Evolutionary conservation across 1,140 invertebrate genomes (phyloP).

Genomic region (Ips typographus): DNA sequence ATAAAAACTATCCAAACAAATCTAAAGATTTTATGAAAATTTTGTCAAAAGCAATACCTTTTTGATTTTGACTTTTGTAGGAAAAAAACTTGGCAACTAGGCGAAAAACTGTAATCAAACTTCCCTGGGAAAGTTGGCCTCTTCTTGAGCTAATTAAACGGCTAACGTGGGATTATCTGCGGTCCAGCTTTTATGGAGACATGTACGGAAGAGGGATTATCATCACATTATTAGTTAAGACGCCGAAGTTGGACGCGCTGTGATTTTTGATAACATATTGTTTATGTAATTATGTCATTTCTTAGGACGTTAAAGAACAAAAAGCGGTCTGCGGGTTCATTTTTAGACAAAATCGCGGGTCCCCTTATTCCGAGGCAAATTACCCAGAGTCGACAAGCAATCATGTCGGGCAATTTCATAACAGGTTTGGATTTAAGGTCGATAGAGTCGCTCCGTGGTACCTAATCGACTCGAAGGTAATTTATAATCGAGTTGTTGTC

Average conservation of each 20-base stretch:
- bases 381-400: slow-evolving; percentile 45
- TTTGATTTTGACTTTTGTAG: background rate
- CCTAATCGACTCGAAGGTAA: slow-evolving; percentile 48
- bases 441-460: slow-evolving; percentile 43
- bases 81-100: slow-evolving; percentile 12
- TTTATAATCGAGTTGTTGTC: slow-evolving; percentile 50
- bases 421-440: slow-evolving; percentile 50
- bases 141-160: slow-evolving; percentile 37
- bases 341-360: slow-evolving; percentile 23
- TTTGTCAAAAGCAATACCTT: no score
- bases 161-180: slow-evolving; percentile 37
- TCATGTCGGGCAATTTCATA: slow-evolving; percentile 50
- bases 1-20: no score
- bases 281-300: no score
- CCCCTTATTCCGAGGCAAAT: slow-evolving; percentile 43
- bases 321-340: background rate
- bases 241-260: slow-evolving; percentile 5
- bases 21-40: no score
- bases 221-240: slow-evolving; percentile 31
- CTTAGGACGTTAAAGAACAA: no score
- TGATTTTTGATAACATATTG: no score
- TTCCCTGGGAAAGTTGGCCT: slow-evolving; percentile 10
- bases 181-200: slow-evolving; percentile 35
- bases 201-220: slow-evolving; percentile 27
- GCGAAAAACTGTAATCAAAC: slow-evolving; percentile 6